Percentiles rank a stretch among this genome's conserved stretches.
Evolutionary conservation across 2,113 vertebrate genomes (phyloP).

Genomic region (Pogona vitticeps): DNA sequence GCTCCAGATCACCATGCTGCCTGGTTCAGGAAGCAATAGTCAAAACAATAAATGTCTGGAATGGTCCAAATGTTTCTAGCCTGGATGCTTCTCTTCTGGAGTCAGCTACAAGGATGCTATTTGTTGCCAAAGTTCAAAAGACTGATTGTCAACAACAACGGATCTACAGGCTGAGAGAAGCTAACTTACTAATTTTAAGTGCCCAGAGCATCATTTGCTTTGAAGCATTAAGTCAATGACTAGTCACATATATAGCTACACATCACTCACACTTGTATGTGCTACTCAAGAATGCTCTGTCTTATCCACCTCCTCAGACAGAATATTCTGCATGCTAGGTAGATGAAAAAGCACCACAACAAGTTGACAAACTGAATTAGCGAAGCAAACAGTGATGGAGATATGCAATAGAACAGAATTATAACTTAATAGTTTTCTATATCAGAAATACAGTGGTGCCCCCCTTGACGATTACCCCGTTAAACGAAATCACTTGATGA

Average conservation of each 20-base stretch:
- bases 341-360: not conserved
- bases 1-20: not conserved
- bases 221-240: not conserved
- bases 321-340: not conserved
- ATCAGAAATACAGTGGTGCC: no score
- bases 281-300: no score
- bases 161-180: not conserved
- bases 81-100: not conserved
- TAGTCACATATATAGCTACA: not conserved
- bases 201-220: not conserved
- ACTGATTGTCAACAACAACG: not conserved
- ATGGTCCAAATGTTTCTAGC: not conserved
- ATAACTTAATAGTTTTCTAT: not conserved
- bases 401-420: not conserved
- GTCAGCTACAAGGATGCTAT: not conserved
- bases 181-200: not conserved
- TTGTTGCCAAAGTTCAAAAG: not conserved
- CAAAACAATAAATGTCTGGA: not conserved
- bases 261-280: not conserved
- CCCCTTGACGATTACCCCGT: no score
- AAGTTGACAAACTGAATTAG: not conserved
- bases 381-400: no score
- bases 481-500: no score
- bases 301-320: not conserved
- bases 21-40: not conserved